Evolutionary conservation across 2,113 vertebrate species (phyloP), one percentile per base, ranked within the genome.

Genomic region (Gymnogyps californianus): DNA sequence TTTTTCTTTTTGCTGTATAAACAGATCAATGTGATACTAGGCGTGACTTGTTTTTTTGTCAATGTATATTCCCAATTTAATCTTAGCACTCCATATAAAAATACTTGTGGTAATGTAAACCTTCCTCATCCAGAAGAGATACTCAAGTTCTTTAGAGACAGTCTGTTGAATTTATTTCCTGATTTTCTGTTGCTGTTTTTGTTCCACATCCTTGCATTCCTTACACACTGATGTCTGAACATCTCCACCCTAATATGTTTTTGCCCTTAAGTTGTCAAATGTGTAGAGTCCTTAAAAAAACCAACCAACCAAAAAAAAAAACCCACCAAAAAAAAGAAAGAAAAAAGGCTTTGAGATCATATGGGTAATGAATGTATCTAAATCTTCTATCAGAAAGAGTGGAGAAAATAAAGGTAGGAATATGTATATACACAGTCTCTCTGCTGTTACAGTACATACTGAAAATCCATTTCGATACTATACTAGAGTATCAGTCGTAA

Each of bases 81-180:
- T 74, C 80, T 36, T 66, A 70, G 64, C 31, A 18, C 36, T 76
- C 38, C 3, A 1, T 38, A 1, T 38, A 49, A 59, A 77, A 85
- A 13, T 21, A 36, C 12, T 13, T 31, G 20, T 40, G 38, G 14
- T 42, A 57, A 32, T 28, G 15, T n/a, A 54, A 89, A 42, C 31
- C 10, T 77, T 62, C 72, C 26, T 87, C 31, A 77, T 57, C 36
- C 46, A 51, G 72, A 62, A 62, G 10, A 89, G 25, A 20, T 9
- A 1, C 24, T 76, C 0, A 0, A 2, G 1, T 9, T 31, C 59
- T 64, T 77, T 40, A 38, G 46, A 72, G 46, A 12, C 24, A 5
- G 8, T 19, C 26, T 42, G 9, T 44, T 72, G 58, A 90, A n/a
- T 40, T 49, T 57, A 52, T 65, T 86, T 40, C 34, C 19, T 36